A percentile compares a stretch with the other conserved stretches of the same genome.
Evolutionary conservation across 1,140 invertebrate species (phyloP).

Genomic region (Phthorimaea operculella): DNA sequence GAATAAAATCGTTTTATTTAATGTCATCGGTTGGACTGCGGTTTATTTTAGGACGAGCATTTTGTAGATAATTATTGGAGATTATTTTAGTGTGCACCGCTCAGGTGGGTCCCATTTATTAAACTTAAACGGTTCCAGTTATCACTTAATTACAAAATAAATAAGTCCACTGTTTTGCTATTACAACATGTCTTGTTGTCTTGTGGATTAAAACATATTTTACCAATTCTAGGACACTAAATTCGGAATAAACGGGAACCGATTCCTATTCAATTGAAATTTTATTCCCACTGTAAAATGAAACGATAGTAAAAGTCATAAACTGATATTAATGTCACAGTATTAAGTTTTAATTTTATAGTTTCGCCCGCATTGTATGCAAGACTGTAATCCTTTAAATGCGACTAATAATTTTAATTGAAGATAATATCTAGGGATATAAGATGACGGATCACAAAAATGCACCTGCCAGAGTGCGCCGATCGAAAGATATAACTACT

Average conservation of each 20-base stretch:
- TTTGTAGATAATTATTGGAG: neutral
- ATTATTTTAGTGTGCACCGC: neutral
- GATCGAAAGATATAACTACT: neutral
- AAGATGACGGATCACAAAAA: neutral
- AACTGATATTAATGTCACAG: slow-evolving; percentile 32
- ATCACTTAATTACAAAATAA: neutral
- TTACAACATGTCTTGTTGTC: no score
- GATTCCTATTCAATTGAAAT: slow-evolving; percentile 14
- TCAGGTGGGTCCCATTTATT: slow-evolving; percentile 7
- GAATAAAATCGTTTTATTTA: slow-evolving; percentile 53
- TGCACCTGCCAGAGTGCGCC: neutral
- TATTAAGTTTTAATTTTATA: slow-evolving; percentile 37
- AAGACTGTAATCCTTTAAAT: slow-evolving; percentile 15
- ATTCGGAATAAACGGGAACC: no score
- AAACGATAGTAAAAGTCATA: slow-evolving; percentile 32
- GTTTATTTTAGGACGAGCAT: slow-evolving; percentile 9
- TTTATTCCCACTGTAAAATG: slow-evolving; percentile 37
- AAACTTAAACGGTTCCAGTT: neutral
- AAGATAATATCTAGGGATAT: slow-evolving; percentile 1
- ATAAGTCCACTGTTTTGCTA: neutral
- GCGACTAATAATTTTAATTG: slow-evolving; percentile 1
- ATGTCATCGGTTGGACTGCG: slow-evolving; percentile 35
- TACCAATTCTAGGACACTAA: no score
- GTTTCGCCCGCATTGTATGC: slow-evolving; percentile 35
- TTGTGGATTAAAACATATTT: no score